phyloP scores from a whole-genome alignment of 2,797 vertebrate species.

The Chelon labrosus region DNA sequence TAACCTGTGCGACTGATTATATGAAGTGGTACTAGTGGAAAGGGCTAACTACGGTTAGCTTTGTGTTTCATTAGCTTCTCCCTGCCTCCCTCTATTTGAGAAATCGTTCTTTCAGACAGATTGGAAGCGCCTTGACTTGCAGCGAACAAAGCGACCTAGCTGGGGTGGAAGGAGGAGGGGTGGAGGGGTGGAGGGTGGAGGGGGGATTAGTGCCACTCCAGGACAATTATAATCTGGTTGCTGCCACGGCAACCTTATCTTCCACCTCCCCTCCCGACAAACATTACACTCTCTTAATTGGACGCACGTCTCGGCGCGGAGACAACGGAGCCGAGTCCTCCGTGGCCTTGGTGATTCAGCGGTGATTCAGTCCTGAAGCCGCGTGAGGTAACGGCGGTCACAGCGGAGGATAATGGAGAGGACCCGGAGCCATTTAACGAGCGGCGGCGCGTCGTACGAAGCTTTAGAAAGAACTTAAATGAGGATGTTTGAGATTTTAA shows the following conservation, averaged over 20 bases:
- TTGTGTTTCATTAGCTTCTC: constrained; percentile 55
- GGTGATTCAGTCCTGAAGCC: constrained; percentile 17
- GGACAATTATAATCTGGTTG: constrained; percentile 69
- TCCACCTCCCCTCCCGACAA: constrained; percentile 37
- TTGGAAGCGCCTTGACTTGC: constrained; percentile 63
- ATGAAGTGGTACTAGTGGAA: constrained; percentile 24
- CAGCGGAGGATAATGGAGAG: constrained; percentile 20
- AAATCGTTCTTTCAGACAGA: constrained; percentile 46
- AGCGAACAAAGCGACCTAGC: constrained; percentile 57
- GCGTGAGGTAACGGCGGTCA: constrained; percentile 21
- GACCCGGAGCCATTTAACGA: constrained; percentile 12
- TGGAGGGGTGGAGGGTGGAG: constrained; percentile 2
- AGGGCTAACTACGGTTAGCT: constrained; percentile 19
- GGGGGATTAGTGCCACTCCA: constrained; percentile 71
- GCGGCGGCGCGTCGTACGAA: not conserved
- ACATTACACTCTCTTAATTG: constrained; percentile 61
- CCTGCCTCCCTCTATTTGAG: constrained; percentile 42
- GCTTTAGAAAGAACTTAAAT: constrained; percentile 7
- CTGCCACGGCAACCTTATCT: constrained; percentile 70
- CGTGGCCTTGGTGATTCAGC: constrained; percentile 4
- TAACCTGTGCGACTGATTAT: not conserved
- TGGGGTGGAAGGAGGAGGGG: constrained; percentile 28
- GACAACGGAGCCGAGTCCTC: constrained; percentile 27
- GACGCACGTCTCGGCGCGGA: constrained; percentile 44
- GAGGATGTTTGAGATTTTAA: constrained; percentile 20